Base-by-base conservation (phyloP, 2,888 invertebrate species). In the Andrena hattorfiana region DNA sequence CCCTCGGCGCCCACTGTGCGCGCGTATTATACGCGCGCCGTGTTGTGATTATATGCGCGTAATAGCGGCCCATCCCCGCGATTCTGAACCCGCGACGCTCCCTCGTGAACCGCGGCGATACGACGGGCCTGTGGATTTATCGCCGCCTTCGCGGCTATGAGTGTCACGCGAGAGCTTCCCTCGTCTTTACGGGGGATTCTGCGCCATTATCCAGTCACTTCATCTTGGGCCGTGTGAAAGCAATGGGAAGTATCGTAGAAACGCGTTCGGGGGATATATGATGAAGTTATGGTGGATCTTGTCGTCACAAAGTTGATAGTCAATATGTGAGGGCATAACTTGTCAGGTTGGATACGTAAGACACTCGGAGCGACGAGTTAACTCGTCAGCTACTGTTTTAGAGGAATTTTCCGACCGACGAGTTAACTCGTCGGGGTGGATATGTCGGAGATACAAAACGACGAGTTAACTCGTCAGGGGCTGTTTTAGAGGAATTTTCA, bases 11-110 rank as follows among this genome's bases (percentile, higher is more conserved):
- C 23, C 63, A 35, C 68, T 35, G 54, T 42, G 42, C 20, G 76
- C 59, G 64, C 68, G 77, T 66, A 66, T 76, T 76, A 69, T 60
- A 70, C 60, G 60, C 66, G 66, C 60, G 66, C 51, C 66, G 20
- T n/a, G 67, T 66, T 54, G 73, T 51, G 51, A 64, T 72, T 73
- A 54, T 66, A 54, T 23, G 60, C 66, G 66, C 60, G 66, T 77
- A 60, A 77, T 77, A 77, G 66, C 66, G 66, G 59, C 42, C 51
- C 66, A 59, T 77, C 77, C 67, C 35, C 60, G 59, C 28, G 32
- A 10, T 23, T 10, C 56, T 13, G 26, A 56, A 42, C 42, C 23
- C 56, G 26, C 56, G 56, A 56, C 23, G 56, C 26, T 56, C 26
- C n/a, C 32, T 28, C 59, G 64, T 20, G 63, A 35, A 60, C 51